Conservation (phyloP, 2,113 vertebrate species). For the Lichenostomus cassidix region DNA sequence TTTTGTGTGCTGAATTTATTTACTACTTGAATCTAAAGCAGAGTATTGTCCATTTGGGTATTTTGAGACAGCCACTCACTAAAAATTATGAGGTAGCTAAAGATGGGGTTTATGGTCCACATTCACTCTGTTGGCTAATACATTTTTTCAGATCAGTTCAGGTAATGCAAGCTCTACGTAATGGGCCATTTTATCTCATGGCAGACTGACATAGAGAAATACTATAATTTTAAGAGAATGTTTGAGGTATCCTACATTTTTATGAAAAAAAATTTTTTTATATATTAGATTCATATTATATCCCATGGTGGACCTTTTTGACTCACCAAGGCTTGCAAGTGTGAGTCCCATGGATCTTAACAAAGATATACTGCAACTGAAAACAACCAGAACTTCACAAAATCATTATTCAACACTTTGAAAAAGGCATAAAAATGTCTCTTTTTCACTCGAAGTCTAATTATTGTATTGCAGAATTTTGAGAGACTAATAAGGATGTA, state of each 20-base stretch:
- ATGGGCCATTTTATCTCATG: not conserved
- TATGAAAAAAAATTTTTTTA: not conserved
- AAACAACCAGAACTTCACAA: not conserved
- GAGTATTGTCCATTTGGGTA: not conserved
- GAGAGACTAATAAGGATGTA: not conserved
- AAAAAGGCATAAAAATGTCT: not conserved
- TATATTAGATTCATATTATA: not conserved
- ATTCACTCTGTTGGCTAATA: not conserved
- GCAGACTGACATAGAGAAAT: not conserved
- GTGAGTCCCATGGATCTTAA: not conserved
- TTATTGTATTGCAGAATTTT: not conserved
- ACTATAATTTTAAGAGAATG: not conserved
- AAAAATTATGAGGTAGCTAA: not conserved
- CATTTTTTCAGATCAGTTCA: not conserved
- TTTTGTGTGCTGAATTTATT: constrained; percentile 2
- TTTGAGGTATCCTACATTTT: not conserved
- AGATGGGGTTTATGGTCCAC: not conserved
- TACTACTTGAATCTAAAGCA: not conserved
- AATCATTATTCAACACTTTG: not conserved
- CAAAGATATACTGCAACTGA: not conserved
- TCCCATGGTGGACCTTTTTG: not conserved
- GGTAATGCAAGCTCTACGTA: not conserved
- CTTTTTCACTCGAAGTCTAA: not conserved
- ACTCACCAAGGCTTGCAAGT: not conserved
- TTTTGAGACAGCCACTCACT: not conserved